Evolutionary conservation across 2,113 vertebrate species (phyloP), one percentile per base, ranked within the genome.

Genomic region (Cryptotis parvus): DNA sequence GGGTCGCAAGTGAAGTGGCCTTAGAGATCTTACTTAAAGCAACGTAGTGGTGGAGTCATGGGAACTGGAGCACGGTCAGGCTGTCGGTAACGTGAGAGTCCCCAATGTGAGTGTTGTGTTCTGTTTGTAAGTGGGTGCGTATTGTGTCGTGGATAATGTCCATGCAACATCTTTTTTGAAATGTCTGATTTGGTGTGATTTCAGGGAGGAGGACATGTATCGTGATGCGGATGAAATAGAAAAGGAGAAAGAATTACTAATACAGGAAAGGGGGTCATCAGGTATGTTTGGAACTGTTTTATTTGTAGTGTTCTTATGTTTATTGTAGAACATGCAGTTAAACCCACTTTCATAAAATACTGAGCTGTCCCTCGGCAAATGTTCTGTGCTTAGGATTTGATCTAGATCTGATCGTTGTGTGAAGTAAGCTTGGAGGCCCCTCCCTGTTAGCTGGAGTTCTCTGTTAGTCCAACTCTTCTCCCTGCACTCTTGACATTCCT

Each of bases 161-260:
- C 70, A 75, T 78, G 75, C 41, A 68, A 89, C 72, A 76, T 6
- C 33, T 91, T 72, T n/a, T 94, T 94, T 96, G 92, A 96, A 96
- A 95, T 97, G 91, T 95, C 95, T 96, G 6, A 92, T 96, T 97
- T 95, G 94, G 94, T 97, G 93, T 97, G 94, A 43, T 95, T 98
- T 92, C 95, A 98, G 98, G 0, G 97, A 98, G 92, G 97, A 98
- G 95, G 98, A 98, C 94, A 94, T 98, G 92, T 98, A 98, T 96
- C 97, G 97, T 86, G 97, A 97, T 29, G 98, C 97, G 96, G 97
- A 98, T 94, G 98, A 98, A 97, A 98, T 98, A 96, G 96, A 98
- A 94, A 98, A 98, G 96, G 98, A 98, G 61, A 98, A 96, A 90
- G 93, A 95, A 37, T 27, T 96, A 5, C 95, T 95, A 84, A 81